Conservation (phyloP, 2,888 invertebrate genomes). For the Cantharis lateralis region DNA sequence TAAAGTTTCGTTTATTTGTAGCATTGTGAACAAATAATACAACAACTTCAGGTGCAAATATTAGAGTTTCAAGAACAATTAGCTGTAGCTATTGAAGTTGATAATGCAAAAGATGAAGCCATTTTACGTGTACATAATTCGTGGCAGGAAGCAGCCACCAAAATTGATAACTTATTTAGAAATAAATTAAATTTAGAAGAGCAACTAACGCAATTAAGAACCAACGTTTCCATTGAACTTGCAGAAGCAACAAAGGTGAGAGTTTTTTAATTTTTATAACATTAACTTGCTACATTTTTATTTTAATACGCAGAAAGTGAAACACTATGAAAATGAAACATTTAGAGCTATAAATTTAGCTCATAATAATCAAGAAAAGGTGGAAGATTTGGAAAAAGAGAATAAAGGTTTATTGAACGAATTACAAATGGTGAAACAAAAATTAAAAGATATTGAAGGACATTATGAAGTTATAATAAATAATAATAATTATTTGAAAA, state of each 20-base stretch:
- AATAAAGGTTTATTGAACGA: slow-evolving; percentile 52
- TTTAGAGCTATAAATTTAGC: slow-evolving; percentile 73
- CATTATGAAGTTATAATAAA: background rate
- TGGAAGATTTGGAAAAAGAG: slow-evolving; percentile 61
- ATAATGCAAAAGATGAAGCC: slow-evolving; percentile 74
- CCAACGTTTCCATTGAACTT: slow-evolving; percentile 39
- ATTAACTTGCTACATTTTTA: slow-evolving; percentile 4
- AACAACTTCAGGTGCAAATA: slow-evolving; percentile 72
- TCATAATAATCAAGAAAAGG: slow-evolving; percentile 70
- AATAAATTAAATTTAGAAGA: slow-evolving; percentile 47
- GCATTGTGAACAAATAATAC: slow-evolving; percentile 79
- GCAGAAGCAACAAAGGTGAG: slow-evolving; percentile 47
- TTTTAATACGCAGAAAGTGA: slow-evolving; percentile 55
- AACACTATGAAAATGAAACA: slow-evolving; percentile 71
- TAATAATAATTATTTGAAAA: background rate
- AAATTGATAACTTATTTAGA: slow-evolving; percentile 46
- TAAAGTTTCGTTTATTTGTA: slow-evolving; percentile 46
- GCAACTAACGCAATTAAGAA: slow-evolving; percentile 39
- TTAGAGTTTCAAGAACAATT: slow-evolving; percentile 79
- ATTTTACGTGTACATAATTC: slow-evolving; percentile 69
- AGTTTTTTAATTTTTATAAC: background rate
- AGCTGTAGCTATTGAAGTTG: slow-evolving; percentile 78
- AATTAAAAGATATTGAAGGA: background rate
- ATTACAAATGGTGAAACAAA: slow-evolving; percentile 56
- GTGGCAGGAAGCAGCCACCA: slow-evolving; percentile 59